Conservation (phyloP, 2,797 vertebrate species). For the Tenualosa ilisha region DNA sequence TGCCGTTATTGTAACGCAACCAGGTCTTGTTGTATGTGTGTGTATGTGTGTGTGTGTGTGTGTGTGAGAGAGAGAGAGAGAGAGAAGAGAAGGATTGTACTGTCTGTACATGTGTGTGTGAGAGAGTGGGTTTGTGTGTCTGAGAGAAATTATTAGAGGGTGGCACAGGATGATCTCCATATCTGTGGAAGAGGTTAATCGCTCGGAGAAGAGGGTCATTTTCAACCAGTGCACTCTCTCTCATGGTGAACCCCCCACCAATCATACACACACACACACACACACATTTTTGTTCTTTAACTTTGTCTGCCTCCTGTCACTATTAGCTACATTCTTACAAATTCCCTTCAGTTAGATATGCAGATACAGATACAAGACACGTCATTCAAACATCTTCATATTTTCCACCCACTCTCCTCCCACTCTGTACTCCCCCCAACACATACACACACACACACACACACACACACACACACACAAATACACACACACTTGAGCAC, state of each 20-base stretch:
- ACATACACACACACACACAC: not conserved
- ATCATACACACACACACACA: not conserved
- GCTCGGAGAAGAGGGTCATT: not conserved
- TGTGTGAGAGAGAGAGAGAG: slow-evolving; percentile 9
- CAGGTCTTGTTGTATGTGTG: not conserved
- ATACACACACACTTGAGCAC: not conserved
- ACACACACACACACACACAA: slow-evolving; percentile 6
- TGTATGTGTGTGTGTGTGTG: not conserved
- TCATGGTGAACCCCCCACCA: not conserved
- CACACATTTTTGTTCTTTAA: slow-evolving; percentile 36
- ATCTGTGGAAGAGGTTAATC: slow-evolving; percentile 18
- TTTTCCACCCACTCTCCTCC: too few relatives aligned
- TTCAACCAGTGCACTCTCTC: not conserved
- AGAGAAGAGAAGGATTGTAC: not conserved
- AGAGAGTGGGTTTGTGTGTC: not conserved
- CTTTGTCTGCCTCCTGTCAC: not conserved
- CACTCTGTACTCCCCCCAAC: too few relatives aligned
- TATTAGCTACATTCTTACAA: slow-evolving; percentile 38
- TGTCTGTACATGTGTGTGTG: too few relatives aligned
- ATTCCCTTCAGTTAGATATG: too few relatives aligned
- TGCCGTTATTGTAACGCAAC: not conserved
- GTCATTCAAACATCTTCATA: too few relatives aligned
- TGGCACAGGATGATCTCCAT: slow-evolving; percentile 1
- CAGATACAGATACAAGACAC: too few relatives aligned
- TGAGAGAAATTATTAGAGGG: too few relatives aligned